Percentiles rank a stretch among this genome's conserved stretches.
Conservation (phyloP, 2,888 invertebrate genomes). For the Linnaemya vulpina region DNA sequence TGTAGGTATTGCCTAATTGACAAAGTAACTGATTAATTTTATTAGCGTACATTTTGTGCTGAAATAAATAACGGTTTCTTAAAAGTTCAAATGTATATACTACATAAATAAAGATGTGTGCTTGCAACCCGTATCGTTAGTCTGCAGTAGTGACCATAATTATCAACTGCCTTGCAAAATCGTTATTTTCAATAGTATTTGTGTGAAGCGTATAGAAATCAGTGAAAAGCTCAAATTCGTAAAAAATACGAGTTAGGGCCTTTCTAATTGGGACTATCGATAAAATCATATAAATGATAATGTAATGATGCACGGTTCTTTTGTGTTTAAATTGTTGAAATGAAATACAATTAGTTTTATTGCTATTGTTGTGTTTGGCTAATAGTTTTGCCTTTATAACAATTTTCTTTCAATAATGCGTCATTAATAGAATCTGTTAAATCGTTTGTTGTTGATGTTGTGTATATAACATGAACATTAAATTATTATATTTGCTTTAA, state of each 20-base stretch:
- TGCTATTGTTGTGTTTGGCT: constrained; percentile 14
- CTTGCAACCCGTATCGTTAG: too few relatives aligned
- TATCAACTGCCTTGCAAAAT: too few relatives aligned
- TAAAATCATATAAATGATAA: neutral
- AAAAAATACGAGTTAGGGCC: too few relatives aligned
- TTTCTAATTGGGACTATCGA: too few relatives aligned
- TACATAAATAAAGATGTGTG: too few relatives aligned
- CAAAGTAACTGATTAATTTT: constrained; percentile 27
- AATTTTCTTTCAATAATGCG: constrained; percentile 34
- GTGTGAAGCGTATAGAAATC: too few relatives aligned
- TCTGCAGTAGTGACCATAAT: too few relatives aligned
- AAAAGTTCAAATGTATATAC: neutral
- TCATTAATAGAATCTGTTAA: constrained; percentile 19
- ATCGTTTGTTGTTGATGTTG: constrained; percentile 50
- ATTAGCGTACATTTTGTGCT: constrained; percentile 10
- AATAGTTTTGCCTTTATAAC: neutral
- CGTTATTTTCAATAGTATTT: too few relatives aligned
- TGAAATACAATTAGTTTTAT: neutral
- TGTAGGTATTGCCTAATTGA: constrained; percentile 47
- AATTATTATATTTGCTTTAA: constrained; percentile 13
- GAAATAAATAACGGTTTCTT: neutral
- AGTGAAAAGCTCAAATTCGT: too few relatives aligned
- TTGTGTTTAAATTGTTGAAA: constrained; percentile 18
- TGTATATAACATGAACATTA: constrained; percentile 30
- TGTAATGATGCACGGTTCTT: neutral